These are phyloP conservation scores for Colistium nudipinnis DNA, from an alignment of 2,113 vertebrate species.

Conservation along the genomic window DNA sequence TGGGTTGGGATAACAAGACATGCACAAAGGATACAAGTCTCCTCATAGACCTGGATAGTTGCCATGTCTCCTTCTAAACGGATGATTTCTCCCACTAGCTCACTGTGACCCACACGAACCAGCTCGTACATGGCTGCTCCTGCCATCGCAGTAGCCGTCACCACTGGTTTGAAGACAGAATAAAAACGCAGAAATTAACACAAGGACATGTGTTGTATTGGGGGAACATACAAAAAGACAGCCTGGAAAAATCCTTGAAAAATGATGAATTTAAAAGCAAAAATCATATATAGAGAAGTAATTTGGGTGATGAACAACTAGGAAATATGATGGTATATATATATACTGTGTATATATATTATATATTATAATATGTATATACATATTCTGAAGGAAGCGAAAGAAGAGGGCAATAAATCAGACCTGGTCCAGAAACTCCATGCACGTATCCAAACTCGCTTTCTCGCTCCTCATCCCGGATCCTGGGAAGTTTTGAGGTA, in stretches of 20 bases:
- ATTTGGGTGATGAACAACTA: not conserved
- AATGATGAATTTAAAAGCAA: too few relatives aligned
- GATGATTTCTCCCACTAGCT: conserved; percentile 97
- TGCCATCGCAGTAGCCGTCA: conserved; percentile 93
- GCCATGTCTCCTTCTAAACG: conserved; percentile 97
- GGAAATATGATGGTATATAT: not conserved
- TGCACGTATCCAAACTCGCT: conserved; percentile 89
- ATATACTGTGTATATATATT: too few relatives aligned
- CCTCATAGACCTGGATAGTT: conserved; percentile 99
- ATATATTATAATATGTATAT: too few relatives aligned
- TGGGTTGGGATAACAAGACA: too few relatives aligned
- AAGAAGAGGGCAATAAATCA: too few relatives aligned
- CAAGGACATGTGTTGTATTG: not conserved
- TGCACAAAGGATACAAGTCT: conserved; percentile 96
- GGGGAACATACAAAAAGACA: not conserved
- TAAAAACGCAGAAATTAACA: not conserved
- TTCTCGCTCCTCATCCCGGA: conserved; percentile 90
- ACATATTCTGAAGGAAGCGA: too few relatives aligned
- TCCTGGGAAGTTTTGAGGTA: conserved; percentile 90
- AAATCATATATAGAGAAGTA: too few relatives aligned
- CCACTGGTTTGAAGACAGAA: conserved; percentile 79
- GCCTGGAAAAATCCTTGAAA: not conserved
- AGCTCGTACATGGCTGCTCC: conserved; percentile 99
- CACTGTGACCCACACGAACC: conserved; percentile 95
- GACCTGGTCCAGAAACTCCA: conserved; percentile 94